Base-by-base conservation (phyloP, 2,797 vertebrate genomes). In the Ispidina picta region DNA sequence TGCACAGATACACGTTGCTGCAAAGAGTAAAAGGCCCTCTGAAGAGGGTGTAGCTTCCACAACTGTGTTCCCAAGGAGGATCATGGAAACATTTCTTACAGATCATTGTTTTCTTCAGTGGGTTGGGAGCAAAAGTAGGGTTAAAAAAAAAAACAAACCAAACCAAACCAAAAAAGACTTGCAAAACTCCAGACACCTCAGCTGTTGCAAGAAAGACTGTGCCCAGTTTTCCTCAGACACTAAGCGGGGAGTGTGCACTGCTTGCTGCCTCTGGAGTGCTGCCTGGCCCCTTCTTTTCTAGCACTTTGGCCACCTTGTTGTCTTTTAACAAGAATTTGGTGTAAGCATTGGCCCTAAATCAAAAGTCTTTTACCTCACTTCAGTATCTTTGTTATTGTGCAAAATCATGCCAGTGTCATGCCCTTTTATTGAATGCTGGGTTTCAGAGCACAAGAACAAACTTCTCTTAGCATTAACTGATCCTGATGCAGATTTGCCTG, bases 11-110 rank as follows among this genome's bases (percentile, higher is more conserved):
- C 75, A 0, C 77, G 88, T 84, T 91, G 62, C 81, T 84, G 69
- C 95, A 92, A 91, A 70, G 72, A 85, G 43, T 19, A 74, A 81
- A 77, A n/a, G 49, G 55, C 35, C 14, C 86, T 28, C 72, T 83
- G 48, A 86, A 83, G 1, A 88, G 48, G 89, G 83, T 85, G 88
- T n/a, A 89, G 81, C 58, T 82, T 80, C 52, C 62, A 69, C 31
- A 83, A 56, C 55, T 10, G n/a, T 6, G 1, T 49, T 91, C 62
- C 35, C 75, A 92, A 69, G 46, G 19, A 88, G 10, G 16, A 65
- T 75, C 16, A 73, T 7, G 11, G 52, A 80, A 77, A 72, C 15
- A 29, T 41, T 86, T 79, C 37, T 37, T 52, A 52, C 0, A 74
- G 54, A 44, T 46, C 25, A 49, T 16, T 64, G 46, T 55, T 62